Base-by-base conservation (phyloP, 2,797 vertebrate genomes). In the Bryconaethiops microstoma region DNA sequence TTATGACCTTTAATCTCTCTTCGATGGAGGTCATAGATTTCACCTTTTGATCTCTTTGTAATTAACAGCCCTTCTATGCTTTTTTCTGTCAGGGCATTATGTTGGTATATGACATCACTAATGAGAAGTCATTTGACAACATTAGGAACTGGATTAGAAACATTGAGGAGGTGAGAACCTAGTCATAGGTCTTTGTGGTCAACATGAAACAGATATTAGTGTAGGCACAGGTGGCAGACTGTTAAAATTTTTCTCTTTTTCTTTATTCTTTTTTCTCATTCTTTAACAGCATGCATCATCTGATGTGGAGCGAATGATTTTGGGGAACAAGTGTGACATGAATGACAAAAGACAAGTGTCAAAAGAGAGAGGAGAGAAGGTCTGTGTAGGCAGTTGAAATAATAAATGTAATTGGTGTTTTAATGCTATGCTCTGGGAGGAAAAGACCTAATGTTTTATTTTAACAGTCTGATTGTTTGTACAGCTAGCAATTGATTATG, bases 121-220 rank as follows among this genome's bases (percentile, higher is more conserved):
- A 98, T 77, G 97, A 99, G 82, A 99, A 98, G 88, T 99, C 97
- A 60, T 99, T 98, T 90, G 98, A 99, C 90, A 99, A 99, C 91
- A 99, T 99, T 82, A 98, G 96, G 90, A 99, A 99, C 90, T 99
- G 98, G 97, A 99, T 99, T 86, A 94, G 97, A 89, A 99, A 99
- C 90, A 99, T 99, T 86, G 91, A 65, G 39, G 68, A 76, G n/a
- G 60, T 60, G 1, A 73, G 16, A 48, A 1, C 5, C 29, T 29
- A 39, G 16, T 39, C 13, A 19, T 6, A 39, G 60, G 23, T 25
- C 59, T 63, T 62, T 29, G 0, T 65, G 1, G 19, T 65, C 16
- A 40, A 39, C 1, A 64, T 35, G 0, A 40, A 40, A 9, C 7
- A 19, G 39, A 0, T 35, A 39, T 39, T 5, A 35, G 6, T 62